Evolutionary conservation across 1,140 invertebrate species (phyloP).

Genomic region (Leptonema lineaticorne): DNA sequence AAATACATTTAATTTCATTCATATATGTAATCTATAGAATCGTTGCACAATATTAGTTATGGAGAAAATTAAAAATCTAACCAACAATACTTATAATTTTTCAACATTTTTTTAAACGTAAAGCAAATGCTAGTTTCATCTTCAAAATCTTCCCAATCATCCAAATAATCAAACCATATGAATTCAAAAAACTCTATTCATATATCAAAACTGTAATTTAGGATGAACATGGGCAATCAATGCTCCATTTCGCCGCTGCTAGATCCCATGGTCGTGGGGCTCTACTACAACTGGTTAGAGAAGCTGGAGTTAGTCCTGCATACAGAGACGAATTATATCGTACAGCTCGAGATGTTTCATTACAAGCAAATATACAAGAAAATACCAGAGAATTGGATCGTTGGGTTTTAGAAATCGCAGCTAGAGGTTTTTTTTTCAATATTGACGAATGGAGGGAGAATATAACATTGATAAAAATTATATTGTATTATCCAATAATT

Average conservation of each 20-base stretch:
- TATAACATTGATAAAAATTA: too few species aligned
- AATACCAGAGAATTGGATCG: constrained; percentile 83
- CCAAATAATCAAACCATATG: not conserved
- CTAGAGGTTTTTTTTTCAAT: constrained; percentile 60
- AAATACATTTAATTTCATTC: too few species aligned
- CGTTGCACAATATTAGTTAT: too few species aligned
- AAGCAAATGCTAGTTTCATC: too few species aligned
- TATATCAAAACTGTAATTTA: constrained; percentile 43
- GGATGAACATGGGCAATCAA: constrained; percentile 86
- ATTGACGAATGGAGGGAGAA: too few species aligned
- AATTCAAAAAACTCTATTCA: not conserved
- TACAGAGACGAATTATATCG: constrained; percentile 80
- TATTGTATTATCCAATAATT: too few species aligned
- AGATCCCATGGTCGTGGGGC: constrained; percentile 74
- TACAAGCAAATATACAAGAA: constrained; percentile 72
- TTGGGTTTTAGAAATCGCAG: constrained; percentile 73
- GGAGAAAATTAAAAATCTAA: too few species aligned
- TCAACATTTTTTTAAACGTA: not conserved
- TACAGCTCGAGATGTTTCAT: constrained; percentile 83
- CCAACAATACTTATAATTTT: not conserved
- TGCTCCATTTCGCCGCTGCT: constrained; percentile 84
- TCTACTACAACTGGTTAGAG: constrained; percentile 73
- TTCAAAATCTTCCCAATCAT: not conserved
- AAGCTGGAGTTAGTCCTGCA: constrained; percentile 74
- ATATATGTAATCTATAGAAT: too few species aligned